Evolutionary conservation across 2,113 vertebrate genomes (phyloP).

Genomic region (Myodes glareolus): DNA sequence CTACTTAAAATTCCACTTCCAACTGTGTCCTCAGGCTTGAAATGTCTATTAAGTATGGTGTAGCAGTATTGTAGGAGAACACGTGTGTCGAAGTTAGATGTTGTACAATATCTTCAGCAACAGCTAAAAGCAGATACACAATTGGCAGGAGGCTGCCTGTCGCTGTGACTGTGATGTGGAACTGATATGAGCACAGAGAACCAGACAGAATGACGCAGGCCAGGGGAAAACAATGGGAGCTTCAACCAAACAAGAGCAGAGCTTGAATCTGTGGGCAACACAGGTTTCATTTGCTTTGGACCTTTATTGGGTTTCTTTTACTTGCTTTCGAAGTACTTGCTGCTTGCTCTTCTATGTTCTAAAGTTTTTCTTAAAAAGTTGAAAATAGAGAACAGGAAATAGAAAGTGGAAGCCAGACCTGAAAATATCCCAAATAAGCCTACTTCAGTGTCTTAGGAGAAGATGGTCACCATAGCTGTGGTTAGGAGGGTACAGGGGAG

Average conservation of each 20-base stretch:
- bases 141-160: not conserved
- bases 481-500: not conserved
- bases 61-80: not conserved
- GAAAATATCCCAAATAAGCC: not conserved
- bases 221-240: not conserved
- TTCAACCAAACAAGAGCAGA: not conserved
- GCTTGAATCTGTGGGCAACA: not conserved
- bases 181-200: no score
- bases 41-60: not conserved
- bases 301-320: not conserved
- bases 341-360: slow-evolving; percentile 6
- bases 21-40: not conserved
- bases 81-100: not conserved
- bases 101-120: not conserved
- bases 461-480: not conserved
- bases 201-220: not conserved
- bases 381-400: not conserved
- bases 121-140: not conserved
- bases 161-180: not conserved
- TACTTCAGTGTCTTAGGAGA: not conserved
- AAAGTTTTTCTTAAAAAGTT: not conserved
- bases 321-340: not conserved
- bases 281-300: not conserved
- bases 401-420: not conserved
- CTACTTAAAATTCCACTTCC: not conserved